Percentiles rank a stretch among this genome's conserved stretches.
Evolutionary conservation across 2,113 vertebrate genomes (phyloP).

Genomic region (Daboia siamensis): DNA sequence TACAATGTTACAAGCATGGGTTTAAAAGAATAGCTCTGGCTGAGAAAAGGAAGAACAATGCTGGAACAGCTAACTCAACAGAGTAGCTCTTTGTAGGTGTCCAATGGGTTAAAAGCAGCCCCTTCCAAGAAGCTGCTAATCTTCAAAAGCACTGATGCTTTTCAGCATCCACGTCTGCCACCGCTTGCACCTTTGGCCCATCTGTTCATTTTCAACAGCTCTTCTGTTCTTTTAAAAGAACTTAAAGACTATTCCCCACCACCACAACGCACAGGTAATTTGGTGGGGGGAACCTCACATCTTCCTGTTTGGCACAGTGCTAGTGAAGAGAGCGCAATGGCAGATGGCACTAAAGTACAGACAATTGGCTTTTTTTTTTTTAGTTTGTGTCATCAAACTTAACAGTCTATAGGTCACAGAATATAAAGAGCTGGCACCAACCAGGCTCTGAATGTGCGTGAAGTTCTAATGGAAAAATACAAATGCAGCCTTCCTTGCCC

Average conservation of each 20-base stretch:
- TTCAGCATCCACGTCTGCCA: neutral
- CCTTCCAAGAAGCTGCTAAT: neutral
- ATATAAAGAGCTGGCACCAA: slow-evolving; percentile 23
- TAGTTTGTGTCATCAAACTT: slow-evolving; percentile 16
- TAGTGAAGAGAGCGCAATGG: slow-evolving; percentile 25
- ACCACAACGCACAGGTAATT: neutral
- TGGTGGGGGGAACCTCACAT: neutral
- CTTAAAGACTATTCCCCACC: neutral
- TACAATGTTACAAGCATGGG: neutral
- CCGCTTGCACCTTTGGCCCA: neutral
- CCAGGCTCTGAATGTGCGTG: slow-evolving; percentile 33
- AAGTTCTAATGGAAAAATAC: slow-evolving; percentile 24
- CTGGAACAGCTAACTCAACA: neutral
- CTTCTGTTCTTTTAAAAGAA: neutral
- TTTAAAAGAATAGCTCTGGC: neutral
- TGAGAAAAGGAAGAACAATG: neutral
- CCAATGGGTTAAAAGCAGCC: neutral
- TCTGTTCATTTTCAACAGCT: neutral
- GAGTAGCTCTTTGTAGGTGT: neutral
- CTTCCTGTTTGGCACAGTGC: neutral
- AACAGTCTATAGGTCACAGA: slow-evolving; percentile 43
- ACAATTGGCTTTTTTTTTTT: slow-evolving; percentile 33
- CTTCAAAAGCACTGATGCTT: neutral
- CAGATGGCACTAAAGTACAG: slow-evolving; percentile 3
- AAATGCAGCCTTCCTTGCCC: slow-evolving; percentile 1